Base-by-base conservation (phyloP, 2,888 invertebrate species). In the Amblyjoppa proteus region DNA sequence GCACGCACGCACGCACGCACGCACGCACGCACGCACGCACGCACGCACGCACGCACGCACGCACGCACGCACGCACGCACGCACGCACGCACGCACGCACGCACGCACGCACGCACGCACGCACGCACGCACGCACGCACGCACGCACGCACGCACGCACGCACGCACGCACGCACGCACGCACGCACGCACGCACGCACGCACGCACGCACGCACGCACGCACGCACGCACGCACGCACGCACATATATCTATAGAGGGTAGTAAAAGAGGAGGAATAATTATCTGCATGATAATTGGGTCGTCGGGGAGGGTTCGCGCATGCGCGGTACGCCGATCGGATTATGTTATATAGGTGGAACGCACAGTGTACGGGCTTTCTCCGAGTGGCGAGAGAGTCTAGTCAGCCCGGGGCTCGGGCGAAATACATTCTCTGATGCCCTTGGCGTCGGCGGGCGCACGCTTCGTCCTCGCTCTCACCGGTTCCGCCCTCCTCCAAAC, bases 201-300 rank as follows among this genome's bases (percentile, higher is more conserved):
- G 0, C 20, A 20, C 20, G 0, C 20, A 20, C 20, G 0, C 20
- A 0, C 20, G 0, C 20, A 20, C 20, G 0, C 0, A 0, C 20
- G 5, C n/a, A 20, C 20, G 20, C 20, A 53, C 53, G n/a, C 20
- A 20, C 34, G 4, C 34, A 38, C 38, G 7, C 6, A 38, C 6
- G 9, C 11, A 41, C 7, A 9, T 2, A 9, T 25, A 51, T 5
- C 16, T 13, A 13, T 11, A 61, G 7, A 13, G 31, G 61, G 31
- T 31, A 25, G 31, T 61, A 31, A 61, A 31, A 61, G 31, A 61
- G 61, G 74, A 28, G 77, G 76, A 69, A 81, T 77, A 69, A 77
- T 81, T 81, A 77, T 81, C 68, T 75, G 75, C 61, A 77, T 77
- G 77, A 81, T 81, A 77, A 81, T 81, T 81, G 69, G 77, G 58